Percentiles rank a stretch among this genome's conserved stretches.
Evolutionary conservation across 2,888 invertebrate species (phyloP).

Genomic region (Maniola hyperantus): DNA sequence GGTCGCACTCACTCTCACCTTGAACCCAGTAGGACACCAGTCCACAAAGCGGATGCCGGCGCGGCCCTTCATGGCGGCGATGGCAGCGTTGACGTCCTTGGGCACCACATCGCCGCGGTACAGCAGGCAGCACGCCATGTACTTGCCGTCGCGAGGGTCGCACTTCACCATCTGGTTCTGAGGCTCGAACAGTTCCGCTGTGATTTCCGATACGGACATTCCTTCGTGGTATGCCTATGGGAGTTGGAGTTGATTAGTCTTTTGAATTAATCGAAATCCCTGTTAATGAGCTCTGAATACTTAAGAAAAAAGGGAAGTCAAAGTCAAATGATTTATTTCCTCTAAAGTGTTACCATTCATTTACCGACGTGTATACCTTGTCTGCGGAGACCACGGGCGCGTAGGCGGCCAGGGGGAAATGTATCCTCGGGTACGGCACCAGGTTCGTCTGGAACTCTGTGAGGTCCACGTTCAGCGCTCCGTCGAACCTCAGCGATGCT

Average conservation of each 20-base stretch:
- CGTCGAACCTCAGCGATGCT: conserved; percentile 93
- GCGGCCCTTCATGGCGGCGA: conserved; percentile 89
- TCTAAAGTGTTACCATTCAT: not conserved
- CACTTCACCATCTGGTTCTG: conserved; percentile 96
- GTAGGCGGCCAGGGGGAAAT: conserved; percentile 90
- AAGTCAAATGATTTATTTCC: too few species aligned
- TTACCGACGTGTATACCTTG: conserved; percentile 69
- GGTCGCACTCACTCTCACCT: conserved; percentile 70
- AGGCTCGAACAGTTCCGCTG: conserved; percentile 94
- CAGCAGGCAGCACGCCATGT: conserved; percentile 94
- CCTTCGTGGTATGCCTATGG: conserved; percentile 86
- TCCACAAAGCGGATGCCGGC: conserved; percentile 94
- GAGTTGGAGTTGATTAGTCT: not conserved
- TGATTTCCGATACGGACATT: conserved; percentile 91
- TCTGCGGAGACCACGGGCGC: conserved; percentile 88
- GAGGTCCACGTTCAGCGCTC: conserved; percentile 94
- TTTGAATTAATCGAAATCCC: not conserved
- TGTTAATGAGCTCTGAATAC: too few species aligned
- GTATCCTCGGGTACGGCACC: conserved; percentile 96
- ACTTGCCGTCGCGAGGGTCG: conserved; percentile 91
- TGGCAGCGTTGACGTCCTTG: conserved; percentile 93
- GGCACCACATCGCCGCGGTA: conserved; percentile 96
- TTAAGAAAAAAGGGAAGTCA: too few species aligned
- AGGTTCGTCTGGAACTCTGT: conserved; percentile 96
- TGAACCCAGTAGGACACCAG: conserved; percentile 97